Base-by-base conservation (phyloP, 1,140 invertebrate species). In the Drosophila cardini region DNA sequence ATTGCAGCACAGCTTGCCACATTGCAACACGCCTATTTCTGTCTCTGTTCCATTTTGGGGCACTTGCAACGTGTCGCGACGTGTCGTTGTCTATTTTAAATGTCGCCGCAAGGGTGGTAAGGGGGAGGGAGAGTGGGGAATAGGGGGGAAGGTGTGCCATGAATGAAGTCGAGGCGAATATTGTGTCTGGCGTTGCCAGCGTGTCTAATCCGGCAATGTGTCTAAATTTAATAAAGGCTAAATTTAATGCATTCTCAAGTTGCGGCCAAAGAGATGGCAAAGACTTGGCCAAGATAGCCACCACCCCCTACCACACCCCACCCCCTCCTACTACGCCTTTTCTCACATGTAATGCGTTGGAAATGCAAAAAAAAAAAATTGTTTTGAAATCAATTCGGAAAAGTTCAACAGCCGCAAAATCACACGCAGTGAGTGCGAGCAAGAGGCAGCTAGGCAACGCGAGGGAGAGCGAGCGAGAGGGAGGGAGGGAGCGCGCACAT, bases 331-430 rank as follows among this genome's bases (percentile, higher is more conserved):
- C 50, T 38, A 30, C 21, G 7, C 21, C 32, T 26, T 26, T 11
- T 9, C 7, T 38, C 36, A 38, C 11, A 6, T n/a, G 38, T n/a
- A 13, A 40, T 11, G 38, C 10, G 36, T 38, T 50, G 63, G 42
- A 76, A 36, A 58, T 62, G 70, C 38, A 52, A 50, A 57, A 77
- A 65, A 61, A 53, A 52, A 53, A 57, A 83, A 76, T 69, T 42
- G 26, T 55, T 69, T 70, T 80, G 48, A 65, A 79, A 84, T 78
- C 71, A 78, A 81, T 79, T 53, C 34, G 15, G 21, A 45, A 85
- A 82, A 87, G 82, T 86, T 86, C 82, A 86, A 87, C 78, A 86
- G 71, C 82, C 77, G 74, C 40, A 43, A 61, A 55, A 67, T 38
- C 53, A 53, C 48, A 11, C 42, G 55, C 36, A 55, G 76, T 11